Evolutionary conservation across 2,888 invertebrate genomes (phyloP).

Genomic region (Pyrrhosoma nymphula): DNA sequence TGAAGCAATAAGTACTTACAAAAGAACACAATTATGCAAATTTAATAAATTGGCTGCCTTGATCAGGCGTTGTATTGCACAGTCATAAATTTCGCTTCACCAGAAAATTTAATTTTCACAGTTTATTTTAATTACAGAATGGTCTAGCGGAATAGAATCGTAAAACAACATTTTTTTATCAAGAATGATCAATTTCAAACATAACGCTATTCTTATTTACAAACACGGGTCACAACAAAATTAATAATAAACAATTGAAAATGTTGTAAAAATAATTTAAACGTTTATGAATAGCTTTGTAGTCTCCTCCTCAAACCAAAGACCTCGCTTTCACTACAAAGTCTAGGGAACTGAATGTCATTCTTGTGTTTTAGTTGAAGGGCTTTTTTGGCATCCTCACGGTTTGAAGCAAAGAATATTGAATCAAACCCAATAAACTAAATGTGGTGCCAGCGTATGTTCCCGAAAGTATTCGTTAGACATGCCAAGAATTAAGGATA

Average conservation of each 20-base stretch:
- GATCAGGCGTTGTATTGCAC: constrained; percentile 39
- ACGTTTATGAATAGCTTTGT: neutral
- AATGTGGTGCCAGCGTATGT: no score
- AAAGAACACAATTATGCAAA: constrained; percentile 19
- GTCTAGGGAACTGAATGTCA: neutral
- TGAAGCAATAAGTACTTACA: constrained; percentile 44
- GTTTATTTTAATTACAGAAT: constrained; percentile 11
- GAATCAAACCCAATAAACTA: no score
- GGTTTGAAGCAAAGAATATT: no score
- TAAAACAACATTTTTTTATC: constrained; percentile 42
- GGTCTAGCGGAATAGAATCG: neutral
- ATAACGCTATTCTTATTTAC: constrained; percentile 41
- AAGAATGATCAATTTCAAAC: constrained; percentile 42
- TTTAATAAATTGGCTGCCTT: constrained; percentile 37
- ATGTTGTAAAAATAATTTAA: neutral
- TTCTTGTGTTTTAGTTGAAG: no score
- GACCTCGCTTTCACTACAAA: neutral
- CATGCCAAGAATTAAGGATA: no score
- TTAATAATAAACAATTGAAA: neutral
- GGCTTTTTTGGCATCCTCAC: no score
- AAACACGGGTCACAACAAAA: constrained; percentile 45
- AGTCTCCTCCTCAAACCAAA: neutral
- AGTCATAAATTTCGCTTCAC: neutral
- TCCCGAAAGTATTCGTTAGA: no score
- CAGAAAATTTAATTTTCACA: neutral